A percentile compares a stretch with the other conserved stretches of the same genome.
These are phyloP conservation scores for Thamnophis elegans DNA, from an alignment of 2,797 vertebrate species.

Conservation along the genomic window DNA sequence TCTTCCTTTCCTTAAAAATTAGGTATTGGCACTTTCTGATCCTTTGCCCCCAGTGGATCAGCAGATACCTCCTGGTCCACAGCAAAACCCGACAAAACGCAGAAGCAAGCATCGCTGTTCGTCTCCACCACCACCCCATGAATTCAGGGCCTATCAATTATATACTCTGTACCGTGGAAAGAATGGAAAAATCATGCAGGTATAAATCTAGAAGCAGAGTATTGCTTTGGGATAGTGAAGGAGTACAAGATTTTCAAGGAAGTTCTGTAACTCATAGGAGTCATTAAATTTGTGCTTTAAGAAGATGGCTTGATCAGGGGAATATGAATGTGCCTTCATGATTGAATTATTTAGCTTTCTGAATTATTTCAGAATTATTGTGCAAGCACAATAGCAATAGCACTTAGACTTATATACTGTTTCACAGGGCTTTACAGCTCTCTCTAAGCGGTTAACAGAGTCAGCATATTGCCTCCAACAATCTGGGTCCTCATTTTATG, in stretches of 20 bases:
- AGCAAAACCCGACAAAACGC: slow-evolving; percentile 62
- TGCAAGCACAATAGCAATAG: not conserved
- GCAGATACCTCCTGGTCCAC: slow-evolving; percentile 64
- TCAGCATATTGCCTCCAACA: too few species aligned
- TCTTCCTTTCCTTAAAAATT: slow-evolving; percentile 16
- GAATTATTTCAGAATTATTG: not conserved
- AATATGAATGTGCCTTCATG: not conserved
- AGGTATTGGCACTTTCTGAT: slow-evolving; percentile 85
- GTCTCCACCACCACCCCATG: slow-evolving; percentile 81
- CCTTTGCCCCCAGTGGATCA: slow-evolving; percentile 81
- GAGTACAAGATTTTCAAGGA: not conserved
- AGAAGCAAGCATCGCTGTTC: slow-evolving; percentile 73
- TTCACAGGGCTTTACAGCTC: too few species aligned
- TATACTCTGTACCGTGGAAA: slow-evolving; percentile 93
- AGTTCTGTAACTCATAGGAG: not conserved
- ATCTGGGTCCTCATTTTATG: too few species aligned
- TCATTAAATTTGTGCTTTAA: not conserved
- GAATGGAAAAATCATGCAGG: slow-evolving; percentile 97
- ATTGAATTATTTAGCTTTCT: not conserved
- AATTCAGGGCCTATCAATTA: slow-evolving; percentile 92
- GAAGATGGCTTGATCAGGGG: not conserved
- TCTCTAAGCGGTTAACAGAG: too few species aligned
- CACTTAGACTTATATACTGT: too few species aligned
- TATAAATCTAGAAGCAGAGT: slow-evolving; percentile 42
- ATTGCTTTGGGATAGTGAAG: not conserved